Base-by-base conservation (phyloP, 2,888 invertebrate species). In the Apamea epomidion region DNA sequence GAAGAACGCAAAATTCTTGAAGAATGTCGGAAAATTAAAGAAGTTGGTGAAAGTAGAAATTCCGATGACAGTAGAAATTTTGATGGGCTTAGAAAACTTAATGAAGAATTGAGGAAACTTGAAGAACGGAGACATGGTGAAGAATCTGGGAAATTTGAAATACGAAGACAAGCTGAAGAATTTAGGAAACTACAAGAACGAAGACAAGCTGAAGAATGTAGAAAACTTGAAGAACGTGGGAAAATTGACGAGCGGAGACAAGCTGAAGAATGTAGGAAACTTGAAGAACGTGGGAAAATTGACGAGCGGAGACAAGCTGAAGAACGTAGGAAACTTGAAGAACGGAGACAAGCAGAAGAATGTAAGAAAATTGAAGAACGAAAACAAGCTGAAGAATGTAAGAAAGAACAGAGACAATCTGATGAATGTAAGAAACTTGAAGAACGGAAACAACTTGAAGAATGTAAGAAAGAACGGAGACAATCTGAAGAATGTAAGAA, bases 1-100 rank as follows among this genome's bases (percentile, higher is more conserved):
- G 48, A 48, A 65, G 37, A 77, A 75, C 3, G n/a, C n/a, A n/a
- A n/a, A n/a, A n/a, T n/a, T n/a, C n/a, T n/a, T 8, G 76, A 74
- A 45, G 58, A 76, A 45, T 32, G 1, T 58, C 32, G 3, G 8
- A 74, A 60, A 60, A n/a, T 21, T 3, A 6, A 62, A 51, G 62
- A 65, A 45, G n/a, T n/a, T 18, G 6, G 0, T 42, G 18, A 7
- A 42, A 4, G 74, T 18, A n/a, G n/a, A n/a, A n/a, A n/a, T n/a
- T n/a, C n/a, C n/a, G n/a, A n/a, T n/a, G n/a, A n/a, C n/a, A n/a
- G n/a, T n/a, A n/a, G n/a, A n/a, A n/a, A n/a, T n/a, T n/a, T n/a
- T n/a, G n/a, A n/a, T n/a, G n/a, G n/a, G n/a, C n/a, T n/a, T n/a
- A n/a, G n/a, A n/a, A n/a, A n/a, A n/a, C n/a, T n/a, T n/a, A n/a